These are phyloP conservation scores for Rhizomys pruinosus DNA, from an alignment of 2,113 vertebrate genomes.

Conservation along the genomic window DNA sequence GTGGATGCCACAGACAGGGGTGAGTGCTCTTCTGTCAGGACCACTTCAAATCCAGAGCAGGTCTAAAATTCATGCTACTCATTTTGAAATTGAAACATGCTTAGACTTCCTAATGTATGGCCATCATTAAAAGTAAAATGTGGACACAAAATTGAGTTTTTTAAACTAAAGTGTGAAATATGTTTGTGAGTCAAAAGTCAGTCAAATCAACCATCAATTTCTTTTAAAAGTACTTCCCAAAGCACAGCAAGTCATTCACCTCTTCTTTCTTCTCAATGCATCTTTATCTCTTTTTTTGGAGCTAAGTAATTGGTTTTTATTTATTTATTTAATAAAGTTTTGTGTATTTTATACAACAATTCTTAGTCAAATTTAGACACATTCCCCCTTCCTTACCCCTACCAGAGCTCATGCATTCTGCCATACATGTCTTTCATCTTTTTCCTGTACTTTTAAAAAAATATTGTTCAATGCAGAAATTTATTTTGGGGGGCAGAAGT, in stretches of 20 bases:
- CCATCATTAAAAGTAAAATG: too few relatives aligned
- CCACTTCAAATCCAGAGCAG: not conserved
- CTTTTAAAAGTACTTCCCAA: not conserved
- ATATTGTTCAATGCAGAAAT: too few relatives aligned
- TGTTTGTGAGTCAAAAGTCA: not conserved
- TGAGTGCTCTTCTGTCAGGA: not conserved
- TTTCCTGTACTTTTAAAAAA: too few relatives aligned
- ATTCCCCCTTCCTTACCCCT: too few relatives aligned
- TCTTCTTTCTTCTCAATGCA: not conserved
- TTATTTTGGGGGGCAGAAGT: too few relatives aligned
- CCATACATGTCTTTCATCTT: too few relatives aligned
- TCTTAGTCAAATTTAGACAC: too few relatives aligned
- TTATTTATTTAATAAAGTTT: too few relatives aligned
- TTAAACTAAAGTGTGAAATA: not conserved
- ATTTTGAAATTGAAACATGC: not conserved
- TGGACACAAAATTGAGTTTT: not conserved
- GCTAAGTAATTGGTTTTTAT: too few relatives aligned
- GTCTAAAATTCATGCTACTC: not conserved
- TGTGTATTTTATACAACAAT: too few relatives aligned
- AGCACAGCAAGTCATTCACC: not conserved
- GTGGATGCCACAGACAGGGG: not conserved
- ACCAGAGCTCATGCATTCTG: too few relatives aligned
- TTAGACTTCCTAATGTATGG: not conserved
- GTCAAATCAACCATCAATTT: not conserved
- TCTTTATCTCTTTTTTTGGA: not conserved